Evolutionary conservation across 2,888 invertebrate species (phyloP), one percentile per base, ranked within the genome.

Genomic region (Xestia xanthographa): DNA sequence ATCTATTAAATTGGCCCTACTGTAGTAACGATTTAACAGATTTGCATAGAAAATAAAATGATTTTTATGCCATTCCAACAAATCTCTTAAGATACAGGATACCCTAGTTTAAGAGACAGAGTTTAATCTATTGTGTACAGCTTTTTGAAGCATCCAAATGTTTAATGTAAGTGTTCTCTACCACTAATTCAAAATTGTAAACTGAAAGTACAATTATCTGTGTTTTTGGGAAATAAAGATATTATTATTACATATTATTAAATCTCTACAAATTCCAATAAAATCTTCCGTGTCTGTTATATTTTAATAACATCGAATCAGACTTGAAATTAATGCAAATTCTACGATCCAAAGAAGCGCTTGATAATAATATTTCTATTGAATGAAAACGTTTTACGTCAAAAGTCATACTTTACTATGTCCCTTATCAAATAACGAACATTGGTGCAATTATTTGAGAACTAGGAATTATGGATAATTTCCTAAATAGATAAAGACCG

Each of bases 401-500:
- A 71, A 76, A 77, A 74, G 77, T 86, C 34, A 75, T n/a, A 83
- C 77, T 77, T 75, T 74, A 58, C 43, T 50, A 68, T 70, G 72
- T 67, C 34, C 72, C 56, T 63, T 72, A 82, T 85, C 69, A 63
- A 11, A 80, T 80, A 80, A 67, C 29, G 69, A 75, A 72, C 73
- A 82, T 67, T 71, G n/a, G 12, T 65, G 66, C 62, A 20, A 72
- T 66, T 48, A 48, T 66, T 68, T 56, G 43, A 38, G 45, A 66
- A 77, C 50, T 68, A 63, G 26, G 8, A 63, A 72, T 53, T 66
- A 71, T 5, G 20, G 3, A 69, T 63, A 5, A 22, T 38, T 45
- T 38, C 29, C 4, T 45, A 67, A 65, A 63, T 29, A 66, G 14
- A 53, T 66, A 62, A 76, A 76, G 76, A 58, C 82, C 41, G 56